Base-by-base conservation (phyloP, 2,113 vertebrate species). In the Globicephala melas region DNA sequence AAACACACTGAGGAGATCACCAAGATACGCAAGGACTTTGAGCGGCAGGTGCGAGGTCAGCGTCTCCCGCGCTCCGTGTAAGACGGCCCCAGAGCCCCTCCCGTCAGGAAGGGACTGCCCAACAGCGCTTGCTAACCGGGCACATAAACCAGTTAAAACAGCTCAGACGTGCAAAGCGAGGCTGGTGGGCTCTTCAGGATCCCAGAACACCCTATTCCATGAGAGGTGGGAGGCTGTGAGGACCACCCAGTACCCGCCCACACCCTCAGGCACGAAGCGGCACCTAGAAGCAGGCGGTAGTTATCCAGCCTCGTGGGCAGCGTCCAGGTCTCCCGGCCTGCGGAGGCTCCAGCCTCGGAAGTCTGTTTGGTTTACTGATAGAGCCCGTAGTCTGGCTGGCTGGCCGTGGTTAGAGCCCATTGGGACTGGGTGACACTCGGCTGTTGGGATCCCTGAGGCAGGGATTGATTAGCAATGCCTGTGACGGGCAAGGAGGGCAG, bases 1-100 rank as follows among this genome's bases (percentile, higher is more conserved):
- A 99, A 99, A 98, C 99, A 99, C 1, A 88, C 99, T 0, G 98
- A 99, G 97, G 99, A 99, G 97, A 97, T 99, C 74, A 98, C 98
- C 10, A 96, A 71, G 96, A 95, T 99, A 58, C 98, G 98, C 68
- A 98, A 93, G 0, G 96, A 98, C 96, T 99, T 99, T 4, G 99
- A 99, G 98, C 98, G 98, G 95, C 98, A 99, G 98, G 97, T 98
- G 47, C 97, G 97, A 99, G 99, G 99, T 99, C 95, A 98, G 98
- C 93, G 25, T 1, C 8, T 25, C 13, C 18, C 1, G 3, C 1
- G 1, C 3, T 1, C 14, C 3, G 2, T 3, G 6, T 44, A 28
- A 47, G 33, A 31, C 0, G 4, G 38, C 26, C n/a, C 36, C 6
- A 41, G 44, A 17, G 14, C 62, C 53, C 41, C 4, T n/a, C 17